A percentile compares a stretch with the other conserved stretches of the same genome.
These are phyloP conservation scores for Octodonta nipae DNA, from an alignment of 2,888 invertebrate species.

Conservation along the genomic window DNA sequence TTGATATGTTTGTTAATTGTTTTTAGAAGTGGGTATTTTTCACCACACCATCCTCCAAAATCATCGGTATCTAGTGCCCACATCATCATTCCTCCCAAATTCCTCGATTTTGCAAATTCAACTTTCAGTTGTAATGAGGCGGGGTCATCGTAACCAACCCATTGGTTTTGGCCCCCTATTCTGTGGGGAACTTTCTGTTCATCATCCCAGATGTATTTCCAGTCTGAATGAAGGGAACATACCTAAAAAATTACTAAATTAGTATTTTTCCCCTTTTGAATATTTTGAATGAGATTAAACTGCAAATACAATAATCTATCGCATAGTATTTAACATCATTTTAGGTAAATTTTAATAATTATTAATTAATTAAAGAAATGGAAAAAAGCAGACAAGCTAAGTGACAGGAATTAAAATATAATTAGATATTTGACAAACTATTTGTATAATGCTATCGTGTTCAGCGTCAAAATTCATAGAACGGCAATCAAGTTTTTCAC, in stretches of 20 bases:
- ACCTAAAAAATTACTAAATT: slow-evolving; percentile 19
- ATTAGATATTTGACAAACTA: too few species aligned
- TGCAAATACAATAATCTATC: too few species aligned
- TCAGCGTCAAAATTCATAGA: too few species aligned
- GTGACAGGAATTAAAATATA: too few species aligned
- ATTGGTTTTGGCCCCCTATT: slow-evolving; percentile 38
- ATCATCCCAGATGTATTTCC: slow-evolving; percentile 26
- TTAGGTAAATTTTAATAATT: too few species aligned
- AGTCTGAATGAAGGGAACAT: slow-evolving; percentile 21
- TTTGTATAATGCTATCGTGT: too few species aligned
- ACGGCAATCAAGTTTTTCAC: too few species aligned
- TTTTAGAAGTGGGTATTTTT: slow-evolving; percentile 19
- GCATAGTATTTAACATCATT: too few species aligned
- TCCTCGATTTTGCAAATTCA: slow-evolving; percentile 16
- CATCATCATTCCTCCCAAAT: slow-evolving; percentile 50
- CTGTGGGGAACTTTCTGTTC: slow-evolving; percentile 36
- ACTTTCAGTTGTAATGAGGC: slow-evolving; percentile 41
- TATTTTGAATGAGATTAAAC: too few species aligned
- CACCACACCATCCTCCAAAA: slow-evolving; percentile 44
- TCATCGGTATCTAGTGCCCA: slow-evolving; percentile 72
- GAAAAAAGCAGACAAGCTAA: too few species aligned
- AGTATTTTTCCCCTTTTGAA: too few species aligned
- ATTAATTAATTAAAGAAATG: too few species aligned
- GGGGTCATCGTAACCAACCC: slow-evolving; percentile 55
- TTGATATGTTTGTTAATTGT: slow-evolving; percentile 15